A percentile compares a stretch with the other conserved stretches of the same genome.
These are phyloP conservation scores for Lamellibrachia satsuma DNA, from an alignment of 2,888 invertebrate species.

Conservation along the genomic window DNA sequence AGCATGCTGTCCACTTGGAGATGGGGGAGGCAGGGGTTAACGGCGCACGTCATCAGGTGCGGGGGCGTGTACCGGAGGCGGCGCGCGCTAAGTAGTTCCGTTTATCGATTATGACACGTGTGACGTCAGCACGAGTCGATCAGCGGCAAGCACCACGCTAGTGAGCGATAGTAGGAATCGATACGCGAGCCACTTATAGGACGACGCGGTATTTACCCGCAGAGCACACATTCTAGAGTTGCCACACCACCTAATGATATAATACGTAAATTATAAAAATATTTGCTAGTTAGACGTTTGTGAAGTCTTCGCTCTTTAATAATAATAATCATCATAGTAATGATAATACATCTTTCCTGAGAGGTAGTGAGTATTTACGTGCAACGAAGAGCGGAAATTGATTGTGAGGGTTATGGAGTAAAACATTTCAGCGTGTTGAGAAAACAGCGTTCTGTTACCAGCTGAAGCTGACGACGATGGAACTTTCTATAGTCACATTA, in stretches of 20 bases:
- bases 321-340: too few species aligned
- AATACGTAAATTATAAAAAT: background rate
- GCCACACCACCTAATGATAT: background rate
- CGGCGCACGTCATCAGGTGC: background rate
- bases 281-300: too few species aligned
- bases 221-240: background rate
- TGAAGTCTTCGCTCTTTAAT: too few species aligned
- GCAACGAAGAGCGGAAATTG: too few species aligned
- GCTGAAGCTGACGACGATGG: too few species aligned
- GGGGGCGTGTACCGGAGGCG: background rate
- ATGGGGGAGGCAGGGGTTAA: background rate
- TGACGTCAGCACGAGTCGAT: background rate
- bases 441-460: too few species aligned
- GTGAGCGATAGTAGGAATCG: background rate
- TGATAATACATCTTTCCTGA: too few species aligned
- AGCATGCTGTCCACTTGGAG: background rate
- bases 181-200: background rate
- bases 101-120: constrained; percentile 4
- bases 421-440: too few species aligned
- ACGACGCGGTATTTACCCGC: background rate
- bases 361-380: too few species aligned
- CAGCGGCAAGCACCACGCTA: background rate
- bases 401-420: too few species aligned
- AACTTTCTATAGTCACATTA: too few species aligned
- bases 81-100: constrained; percentile 4